These are phyloP conservation scores for Cyprinodon brontotheroides DNA, from an alignment of 2,113 vertebrate species.

Conservation along the genomic window DNA sequence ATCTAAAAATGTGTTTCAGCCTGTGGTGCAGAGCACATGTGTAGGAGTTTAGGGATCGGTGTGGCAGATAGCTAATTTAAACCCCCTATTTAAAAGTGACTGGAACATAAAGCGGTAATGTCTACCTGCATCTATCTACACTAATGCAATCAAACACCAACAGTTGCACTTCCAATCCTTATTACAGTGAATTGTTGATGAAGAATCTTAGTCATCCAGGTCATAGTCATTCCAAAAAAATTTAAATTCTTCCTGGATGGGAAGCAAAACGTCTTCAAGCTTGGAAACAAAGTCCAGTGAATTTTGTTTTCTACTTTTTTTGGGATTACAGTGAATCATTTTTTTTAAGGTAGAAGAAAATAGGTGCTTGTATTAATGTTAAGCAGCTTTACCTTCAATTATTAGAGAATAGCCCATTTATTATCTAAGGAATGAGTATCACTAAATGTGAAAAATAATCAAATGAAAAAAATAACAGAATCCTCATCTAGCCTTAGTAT, in stretches of 20 bases:
- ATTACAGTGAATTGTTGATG: not conserved
- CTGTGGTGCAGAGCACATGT: not conserved
- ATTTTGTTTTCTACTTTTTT: too few species aligned
- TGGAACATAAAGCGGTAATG: not conserved
- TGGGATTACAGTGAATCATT: too few species aligned
- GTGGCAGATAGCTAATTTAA: not conserved
- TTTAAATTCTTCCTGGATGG: too few species aligned
- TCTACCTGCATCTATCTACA: slow-evolving; percentile 1
- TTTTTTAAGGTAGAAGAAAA: not conserved
- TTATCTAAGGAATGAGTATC: too few species aligned
- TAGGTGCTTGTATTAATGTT: not conserved
- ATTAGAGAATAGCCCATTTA: not conserved
- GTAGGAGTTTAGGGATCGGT: slow-evolving; percentile 14
- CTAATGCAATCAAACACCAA: not conserved
- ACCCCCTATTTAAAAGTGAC: not conserved
- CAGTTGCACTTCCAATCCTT: not conserved
- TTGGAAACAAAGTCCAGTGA: too few species aligned
- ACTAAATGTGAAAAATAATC: not conserved
- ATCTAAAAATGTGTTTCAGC: slow-evolving; percentile 1
- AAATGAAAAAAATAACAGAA: not conserved
- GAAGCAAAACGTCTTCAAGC: too few species aligned
- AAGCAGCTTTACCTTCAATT: not conserved
- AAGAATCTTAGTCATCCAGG: too few species aligned
- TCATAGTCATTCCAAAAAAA: too few species aligned
- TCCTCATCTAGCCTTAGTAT: not conserved